Conservation (phyloP, 2,113 vertebrate genomes). For the Ictidomys tridecemlineatus region DNA sequence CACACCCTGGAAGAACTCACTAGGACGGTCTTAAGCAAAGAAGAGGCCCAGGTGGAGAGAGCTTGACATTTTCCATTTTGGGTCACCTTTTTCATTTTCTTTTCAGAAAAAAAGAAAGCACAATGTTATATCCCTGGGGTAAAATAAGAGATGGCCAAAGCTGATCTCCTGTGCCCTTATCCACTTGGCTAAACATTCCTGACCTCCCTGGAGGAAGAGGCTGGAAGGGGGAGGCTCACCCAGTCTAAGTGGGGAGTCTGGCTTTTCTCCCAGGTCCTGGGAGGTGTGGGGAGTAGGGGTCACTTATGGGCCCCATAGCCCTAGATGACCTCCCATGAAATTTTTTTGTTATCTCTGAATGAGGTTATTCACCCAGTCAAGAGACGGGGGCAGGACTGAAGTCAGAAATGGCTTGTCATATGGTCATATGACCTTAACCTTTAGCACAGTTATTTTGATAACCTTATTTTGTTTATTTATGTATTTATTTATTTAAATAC, state of each 20-base stretch:
- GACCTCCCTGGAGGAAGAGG: conserved; percentile 46
- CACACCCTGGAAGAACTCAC: neutral
- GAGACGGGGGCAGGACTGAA: neutral
- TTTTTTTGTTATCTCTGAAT: conserved; percentile 22
- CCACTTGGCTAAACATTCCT: neutral
- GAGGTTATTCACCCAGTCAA: neutral
- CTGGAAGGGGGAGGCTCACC: neutral
- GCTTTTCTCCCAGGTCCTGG: neutral
- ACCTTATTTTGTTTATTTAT: neutral
- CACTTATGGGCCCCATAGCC: neutral
- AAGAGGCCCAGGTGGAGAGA: neutral
- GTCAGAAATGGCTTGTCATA: conserved; percentile 38
- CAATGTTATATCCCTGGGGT: neutral
- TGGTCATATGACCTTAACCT: conserved; percentile 26
- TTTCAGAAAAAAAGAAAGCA: conserved; percentile 17
- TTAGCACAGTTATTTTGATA: conserved; percentile 48
- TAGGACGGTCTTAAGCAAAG: neutral
- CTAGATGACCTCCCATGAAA: neutral
- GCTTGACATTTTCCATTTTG: neutral
- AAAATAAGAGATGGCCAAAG: neutral
- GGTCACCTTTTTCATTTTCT: neutral
- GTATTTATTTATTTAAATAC: neutral
- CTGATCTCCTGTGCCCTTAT: neutral
- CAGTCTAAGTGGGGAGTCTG: neutral
- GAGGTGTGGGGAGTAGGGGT: neutral